phyloP scores from a whole-genome alignment of 2,113 vertebrate genomes.

The Corythaeola cristata region DNA sequence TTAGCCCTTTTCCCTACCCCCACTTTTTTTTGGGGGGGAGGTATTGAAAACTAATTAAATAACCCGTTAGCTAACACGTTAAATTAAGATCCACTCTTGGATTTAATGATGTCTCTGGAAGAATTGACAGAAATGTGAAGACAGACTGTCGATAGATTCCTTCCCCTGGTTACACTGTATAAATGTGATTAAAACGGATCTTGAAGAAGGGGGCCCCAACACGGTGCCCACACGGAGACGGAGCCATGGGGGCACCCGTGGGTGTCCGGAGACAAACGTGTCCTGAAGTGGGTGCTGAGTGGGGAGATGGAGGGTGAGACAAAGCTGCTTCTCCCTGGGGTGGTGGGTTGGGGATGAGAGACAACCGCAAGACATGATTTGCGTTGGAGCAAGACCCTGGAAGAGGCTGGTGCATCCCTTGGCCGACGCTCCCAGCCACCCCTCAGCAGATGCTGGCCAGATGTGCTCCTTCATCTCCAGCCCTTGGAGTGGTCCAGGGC shows the following conservation, averaged over 20 bases:
- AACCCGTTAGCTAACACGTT: slow-evolving; percentile 62
- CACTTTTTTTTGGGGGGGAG: neutral
- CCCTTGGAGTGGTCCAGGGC: neutral
- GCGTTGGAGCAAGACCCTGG: neutral
- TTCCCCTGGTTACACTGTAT: slow-evolving; percentile 46
- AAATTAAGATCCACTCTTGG: slow-evolving; percentile 72
- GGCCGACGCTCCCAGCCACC: rapidly evolving
- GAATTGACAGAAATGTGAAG: slow-evolving; percentile 72
- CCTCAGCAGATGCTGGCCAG: neutral
- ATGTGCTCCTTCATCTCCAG: neutral
- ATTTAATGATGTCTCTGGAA: slow-evolving; percentile 71
- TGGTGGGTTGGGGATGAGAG: neutral
- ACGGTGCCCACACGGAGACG: neutral
- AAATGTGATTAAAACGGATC: slow-evolving; percentile 71
- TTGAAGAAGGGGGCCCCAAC: neutral
- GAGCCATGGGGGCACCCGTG: neutral
- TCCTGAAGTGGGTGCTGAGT: neutral
- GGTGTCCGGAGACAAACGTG: neutral
- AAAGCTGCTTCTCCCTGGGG: neutral
- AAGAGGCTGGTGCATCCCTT: rapidly evolving
- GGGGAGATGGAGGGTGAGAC: neutral
- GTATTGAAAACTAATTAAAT: slow-evolving; percentile 71
- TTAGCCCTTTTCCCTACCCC: neutral
- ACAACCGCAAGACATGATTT: rapidly evolving
- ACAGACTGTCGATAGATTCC: slow-evolving; percentile 65